Evolutionary conservation across 1,140 invertebrate species (phyloP), one percentile per base, ranked within the genome.

Genomic region (Pogonus chalceus): DNA sequence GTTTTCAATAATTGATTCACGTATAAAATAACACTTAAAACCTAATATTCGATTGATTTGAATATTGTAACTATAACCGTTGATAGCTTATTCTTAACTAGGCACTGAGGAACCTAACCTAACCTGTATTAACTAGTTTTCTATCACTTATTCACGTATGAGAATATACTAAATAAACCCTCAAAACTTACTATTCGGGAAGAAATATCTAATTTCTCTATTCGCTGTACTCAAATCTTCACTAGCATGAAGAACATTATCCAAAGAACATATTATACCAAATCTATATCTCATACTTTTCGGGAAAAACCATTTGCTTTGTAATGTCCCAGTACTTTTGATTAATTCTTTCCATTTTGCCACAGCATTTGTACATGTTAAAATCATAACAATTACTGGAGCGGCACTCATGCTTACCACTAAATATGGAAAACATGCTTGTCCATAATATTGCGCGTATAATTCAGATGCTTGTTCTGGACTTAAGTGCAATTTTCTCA

Each of bases 161-260:
- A n/a, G n/a, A n/a, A n/a, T n/a, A n/a, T n/a, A 21, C 2, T 51
- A 18, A 21, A 9, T 20, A 35, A 9, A 23, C n/a, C n/a, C 49
- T 58, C 23, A 9, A 24, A 39, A 73, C 75, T 79, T 77, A 92
- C 89, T 79, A 57, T 84, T 76, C 2, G 89, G 87, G 68, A 91
- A 93, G 65, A 95, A 91, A 71, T 90, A 93, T 62, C 83, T 79
- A 60, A 96, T 92, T 72, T 97, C 94, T 35, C 79, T 77, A 26
- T 85, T 73, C 0, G 92, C 88, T 26, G 81, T 80, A 24, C 78
- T 71, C 2, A 79, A 69, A 58, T 79, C 78, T 60, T 84, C 83
- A 59, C 90, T 93, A 4, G 88, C 90, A 65, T 96, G 91, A 2
- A 91, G 69, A n/a, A 77, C 82, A 64, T 92, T 90, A 58, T 76